Evolutionary conservation across 92 coral and sea anemone genomes (phyloP).

Genomic region (Epizoanthus stellaris): DNA sequence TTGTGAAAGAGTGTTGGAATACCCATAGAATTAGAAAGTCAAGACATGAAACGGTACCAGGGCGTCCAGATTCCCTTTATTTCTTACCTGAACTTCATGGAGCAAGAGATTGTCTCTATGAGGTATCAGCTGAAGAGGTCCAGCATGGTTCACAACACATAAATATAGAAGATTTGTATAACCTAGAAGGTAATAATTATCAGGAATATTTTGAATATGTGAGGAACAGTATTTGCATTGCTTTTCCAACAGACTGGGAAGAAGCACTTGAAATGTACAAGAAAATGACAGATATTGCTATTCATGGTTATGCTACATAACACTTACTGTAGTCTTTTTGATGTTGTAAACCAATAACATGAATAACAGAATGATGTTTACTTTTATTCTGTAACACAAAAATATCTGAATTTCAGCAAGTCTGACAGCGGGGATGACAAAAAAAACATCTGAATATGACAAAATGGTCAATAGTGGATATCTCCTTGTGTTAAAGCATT

Average conservation of each 20-base stretch:
- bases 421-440: background rate
- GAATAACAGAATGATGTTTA: too few relatives aligned
- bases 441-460: background rate
- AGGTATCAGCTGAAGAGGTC: too few relatives aligned
- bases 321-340: background rate
- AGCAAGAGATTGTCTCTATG: background rate
- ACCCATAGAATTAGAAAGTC: conserved; percentile 57
- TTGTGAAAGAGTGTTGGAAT: conserved; percentile 63
- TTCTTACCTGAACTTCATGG: conserved; percentile 59
- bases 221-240: too few relatives aligned
- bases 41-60: conserved; percentile 43
- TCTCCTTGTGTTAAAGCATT: too few relatives aligned
- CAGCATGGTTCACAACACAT: too few relatives aligned
- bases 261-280: background rate
- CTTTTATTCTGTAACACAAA: background rate
- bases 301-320: conserved; percentile 38
- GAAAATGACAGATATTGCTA: conserved; percentile 33
- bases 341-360: background rate
- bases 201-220: too few relatives aligned
- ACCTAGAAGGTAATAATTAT: too few relatives aligned
- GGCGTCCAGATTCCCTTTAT: conserved; percentile 59
- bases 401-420: background rate
- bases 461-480: background rate
- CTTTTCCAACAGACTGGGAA: too few relatives aligned
- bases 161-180: too few relatives aligned